phyloP scores from a whole-genome alignment of 2,888 invertebrate genomes.

The Athalia cordata region DNA sequence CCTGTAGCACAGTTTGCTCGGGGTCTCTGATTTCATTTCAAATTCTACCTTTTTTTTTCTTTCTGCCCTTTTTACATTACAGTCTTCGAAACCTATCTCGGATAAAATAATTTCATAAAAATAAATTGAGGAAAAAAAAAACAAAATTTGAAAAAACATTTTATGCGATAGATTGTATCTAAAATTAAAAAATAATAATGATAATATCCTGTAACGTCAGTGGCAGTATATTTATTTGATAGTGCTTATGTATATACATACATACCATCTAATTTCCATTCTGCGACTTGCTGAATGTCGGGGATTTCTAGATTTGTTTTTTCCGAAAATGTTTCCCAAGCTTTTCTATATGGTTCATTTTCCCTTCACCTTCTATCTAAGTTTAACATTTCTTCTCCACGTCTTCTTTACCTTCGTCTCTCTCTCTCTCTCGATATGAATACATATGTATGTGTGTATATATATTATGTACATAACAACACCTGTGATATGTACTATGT shows the following conservation, averaged over 20 bases:
- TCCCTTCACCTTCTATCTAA: background rate
- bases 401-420: constrained; percentile 1
- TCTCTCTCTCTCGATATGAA: too few species aligned
- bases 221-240: too few species aligned
- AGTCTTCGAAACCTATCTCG: too few species aligned
- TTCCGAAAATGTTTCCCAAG: background rate
- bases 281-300: background rate
- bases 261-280: background rate
- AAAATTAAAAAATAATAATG: too few species aligned
- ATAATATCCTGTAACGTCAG: too few species aligned
- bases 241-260: too few species aligned
- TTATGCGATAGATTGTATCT: too few species aligned
- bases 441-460: too few species aligned
- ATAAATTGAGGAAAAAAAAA: background rate
- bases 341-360: constrained; percentile 13
- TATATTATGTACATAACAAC: too few species aligned
- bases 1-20: constrained; percentile 20
- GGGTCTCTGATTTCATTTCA: constrained; percentile 31
- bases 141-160: background rate
- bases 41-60: constrained; percentile 1
- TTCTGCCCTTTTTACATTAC: too few species aligned
- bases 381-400: background rate
- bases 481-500: too few species aligned
- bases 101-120: background rate
- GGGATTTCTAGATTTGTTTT: background rate